Base-by-base conservation (phyloP, 2,797 vertebrate species). In the Thamnophis elegans region DNA sequence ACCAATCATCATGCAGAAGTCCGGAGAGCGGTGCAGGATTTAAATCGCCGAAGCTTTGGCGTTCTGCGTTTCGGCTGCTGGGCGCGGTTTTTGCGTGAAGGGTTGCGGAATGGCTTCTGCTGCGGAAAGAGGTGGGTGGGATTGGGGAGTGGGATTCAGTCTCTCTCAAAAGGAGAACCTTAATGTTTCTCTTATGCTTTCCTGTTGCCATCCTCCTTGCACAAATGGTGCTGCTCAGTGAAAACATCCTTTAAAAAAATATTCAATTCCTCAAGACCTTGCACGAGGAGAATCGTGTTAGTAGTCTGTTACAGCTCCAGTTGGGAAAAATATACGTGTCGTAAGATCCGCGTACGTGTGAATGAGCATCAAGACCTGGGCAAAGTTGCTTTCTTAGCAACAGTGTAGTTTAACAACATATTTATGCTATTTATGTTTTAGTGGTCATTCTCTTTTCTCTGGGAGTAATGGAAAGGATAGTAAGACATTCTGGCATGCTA, bases 61-160 rank as follows among this genome's bases (percentile, higher is more conserved):
- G 1, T 18, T 4, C 1, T 5, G 13, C 28, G 59, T 36, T 16
- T 26, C 3, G 4, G 85, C 9, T 55, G 53, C 26, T 13, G 2
- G 78, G 8, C 0, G 16, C 36, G 18, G 58, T 14, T 22, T 12
- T 0, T 22, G 51, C 0, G 20, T 1, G 73, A 5, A 85, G n/a
- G 0, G 8, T 7, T 0, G 87, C 5, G 60, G 47, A 42, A 97
- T 97, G 96, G 93, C 91, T 60, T 68, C 25, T 36, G 14, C 93
- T 1, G 93, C 78, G 91, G 93, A 94, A 0, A 1, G 42, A 96
- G 96, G 96, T 96, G 96, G 87, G 58, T 11, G 0, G 58, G 10
- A 11, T 42, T 60, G 53, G 56, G 12, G 7, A 20, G 26, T 20
- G 51, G 85, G 11, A 18, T 20, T 54, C 73, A 25, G 55, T 20